phyloP scores from a whole-genome alignment of 2,888 invertebrate species.

The Erynnis tages region DNA sequence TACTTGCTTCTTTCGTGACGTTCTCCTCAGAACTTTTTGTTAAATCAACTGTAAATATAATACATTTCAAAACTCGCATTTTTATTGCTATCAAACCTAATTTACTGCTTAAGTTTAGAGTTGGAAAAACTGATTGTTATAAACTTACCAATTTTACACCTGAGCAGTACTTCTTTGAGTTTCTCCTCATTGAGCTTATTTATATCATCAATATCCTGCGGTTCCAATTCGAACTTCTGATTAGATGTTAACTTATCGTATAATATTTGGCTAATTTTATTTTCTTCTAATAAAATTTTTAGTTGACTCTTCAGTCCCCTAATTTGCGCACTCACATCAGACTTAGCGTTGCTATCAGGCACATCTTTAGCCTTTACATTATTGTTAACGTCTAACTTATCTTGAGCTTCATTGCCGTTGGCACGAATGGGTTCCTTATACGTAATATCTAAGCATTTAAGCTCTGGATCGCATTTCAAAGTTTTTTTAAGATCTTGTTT shows the following conservation, averaged over 20 bases:
- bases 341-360: slow-evolving; percentile 39
- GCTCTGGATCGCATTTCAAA: slow-evolving; percentile 30
- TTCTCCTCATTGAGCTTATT: slow-evolving; percentile 63
- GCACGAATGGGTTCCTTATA: slow-evolving; percentile 47
- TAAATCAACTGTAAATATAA: slow-evolving; percentile 23
- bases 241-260: slow-evolving; percentile 69
- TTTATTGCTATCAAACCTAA: too few relatives aligned
- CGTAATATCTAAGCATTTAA: slow-evolving; percentile 53
- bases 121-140: slow-evolving; percentile 17
- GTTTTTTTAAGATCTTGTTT: slow-evolving; percentile 31
- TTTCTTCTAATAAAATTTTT: slow-evolving; percentile 54
- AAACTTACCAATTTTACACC: slow-evolving; percentile 62
- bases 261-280: slow-evolving; percentile 64
- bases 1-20: background rate
- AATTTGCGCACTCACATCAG: slow-evolving; percentile 38
- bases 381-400: slow-evolving; percentile 45
- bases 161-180: slow-evolving; percentile 58
- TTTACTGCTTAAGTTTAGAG: background rate
- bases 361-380: slow-evolving; percentile 44
- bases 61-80: too few relatives aligned
- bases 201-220: slow-evolving; percentile 72
- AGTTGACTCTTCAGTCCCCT: slow-evolving; percentile 52
- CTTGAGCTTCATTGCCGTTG: slow-evolving; percentile 33
- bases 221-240: slow-evolving; percentile 66
- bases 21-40: slow-evolving; percentile 3